Conservation (phyloP, 2,888 invertebrate genomes). For the Drosophila neutralis region DNA sequence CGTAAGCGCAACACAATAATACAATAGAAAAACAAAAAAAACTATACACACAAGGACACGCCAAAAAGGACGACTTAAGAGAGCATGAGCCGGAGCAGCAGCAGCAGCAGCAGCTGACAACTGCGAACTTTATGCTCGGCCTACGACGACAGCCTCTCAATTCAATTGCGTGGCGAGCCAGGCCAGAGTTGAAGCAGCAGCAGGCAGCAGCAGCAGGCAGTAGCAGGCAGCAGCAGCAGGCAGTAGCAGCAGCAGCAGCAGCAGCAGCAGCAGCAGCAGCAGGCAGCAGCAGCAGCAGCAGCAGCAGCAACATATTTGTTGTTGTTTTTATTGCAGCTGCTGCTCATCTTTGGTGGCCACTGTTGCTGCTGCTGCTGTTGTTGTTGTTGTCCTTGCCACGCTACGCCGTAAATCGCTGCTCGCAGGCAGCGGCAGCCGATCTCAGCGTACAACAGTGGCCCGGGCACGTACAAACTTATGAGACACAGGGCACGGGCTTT, state of each 20-base stretch:
- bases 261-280: neutral
- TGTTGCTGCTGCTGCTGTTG: conserved; percentile 4
- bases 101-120: conserved; percentile 39
- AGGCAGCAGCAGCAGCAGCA: neutral
- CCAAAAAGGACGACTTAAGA: neutral
- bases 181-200: conserved; percentile 26
- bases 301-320: conserved; percentile 6
- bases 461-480: conserved; percentile 65
- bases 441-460: conserved; percentile 14
- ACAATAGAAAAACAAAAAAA: neutral
- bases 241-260: neutral
- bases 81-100: neutral
- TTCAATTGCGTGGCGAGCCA: conserved; percentile 33
- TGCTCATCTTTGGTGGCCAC: neutral
- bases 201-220: neutral
- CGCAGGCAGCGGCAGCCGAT: conserved; percentile 17
- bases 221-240: neutral
- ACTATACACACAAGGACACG: neutral
- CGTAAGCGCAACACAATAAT: conserved; percentile 39
- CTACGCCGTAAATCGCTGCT: conserved; percentile 53
- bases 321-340: conserved; percentile 20
- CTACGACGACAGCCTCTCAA: conserved; percentile 44
- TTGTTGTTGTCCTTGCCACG: conserved; percentile 37
- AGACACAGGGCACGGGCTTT: conserved; percentile 26
- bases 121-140: conserved; percentile 54